Evolutionary conservation across 2,888 invertebrate species (phyloP).

Genomic region (Halictus ligatus): DNA sequence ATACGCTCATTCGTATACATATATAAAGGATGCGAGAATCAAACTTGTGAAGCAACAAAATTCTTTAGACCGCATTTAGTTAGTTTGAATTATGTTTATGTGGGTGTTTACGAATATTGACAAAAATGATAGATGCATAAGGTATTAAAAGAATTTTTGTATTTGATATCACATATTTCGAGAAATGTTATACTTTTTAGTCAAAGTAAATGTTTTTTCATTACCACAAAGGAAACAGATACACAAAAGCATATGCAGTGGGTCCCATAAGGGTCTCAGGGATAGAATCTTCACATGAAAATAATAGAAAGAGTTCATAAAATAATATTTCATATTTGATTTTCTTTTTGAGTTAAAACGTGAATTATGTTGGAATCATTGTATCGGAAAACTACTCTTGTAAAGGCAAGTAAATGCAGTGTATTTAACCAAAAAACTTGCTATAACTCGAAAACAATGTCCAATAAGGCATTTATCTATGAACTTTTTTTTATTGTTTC

Average conservation of each 20-base stretch:
- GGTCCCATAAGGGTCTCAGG: neutral
- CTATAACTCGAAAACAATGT: neutral
- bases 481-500: neutral
- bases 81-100: neutral
- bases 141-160: slow-evolving; percentile 24
- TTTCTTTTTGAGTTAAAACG: neutral
- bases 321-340: neutral
- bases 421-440: neutral
- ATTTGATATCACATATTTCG: slow-evolving; percentile 8
- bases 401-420: neutral
- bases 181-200: slow-evolving; percentile 25
- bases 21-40: neutral
- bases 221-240: slow-evolving; percentile 49
- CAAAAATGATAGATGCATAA: neutral
- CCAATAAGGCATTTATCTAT: neutral
- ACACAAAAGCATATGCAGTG: slow-evolving; percentile 51
- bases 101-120: neutral
- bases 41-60: neutral
- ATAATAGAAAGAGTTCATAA: neutral
- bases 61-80: neutral
- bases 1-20: neutral
- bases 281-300: neutral
- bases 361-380: neutral
- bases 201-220: slow-evolving; percentile 28
- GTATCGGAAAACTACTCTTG: neutral